A percentile compares a stretch with the other conserved stretches of the same genome.
phyloP scores from a whole-genome alignment of 2,888 invertebrate species.

The Arenicola marina region DNA sequence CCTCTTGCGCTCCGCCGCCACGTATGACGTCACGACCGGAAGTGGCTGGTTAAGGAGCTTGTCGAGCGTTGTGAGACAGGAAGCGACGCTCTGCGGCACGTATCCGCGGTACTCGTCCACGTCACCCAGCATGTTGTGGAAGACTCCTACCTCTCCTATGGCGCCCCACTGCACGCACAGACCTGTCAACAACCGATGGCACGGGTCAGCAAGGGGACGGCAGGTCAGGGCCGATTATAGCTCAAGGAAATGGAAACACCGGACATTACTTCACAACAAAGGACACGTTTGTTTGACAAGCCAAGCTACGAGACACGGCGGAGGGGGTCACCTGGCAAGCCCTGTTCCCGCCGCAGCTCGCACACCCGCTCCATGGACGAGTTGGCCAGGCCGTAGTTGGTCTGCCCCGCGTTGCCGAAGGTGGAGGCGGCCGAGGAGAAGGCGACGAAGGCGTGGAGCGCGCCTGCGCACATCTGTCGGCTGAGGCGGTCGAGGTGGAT shows the following conservation, averaged over 20 bases:
- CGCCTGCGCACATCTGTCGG: conserved; percentile 74
- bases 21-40: conserved; percentile 64
- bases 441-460: conserved; percentile 3
- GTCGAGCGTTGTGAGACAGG: conserved; percentile 55
- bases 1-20: conserved; percentile 81
- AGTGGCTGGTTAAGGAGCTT: conserved; percentile 76
- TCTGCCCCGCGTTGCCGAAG: conserved; percentile 9
- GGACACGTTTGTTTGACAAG: background rate
- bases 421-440: background rate
- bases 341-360: conserved; percentile 64
- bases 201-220: too few species aligned
- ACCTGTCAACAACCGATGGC: background rate
- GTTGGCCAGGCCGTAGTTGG: conserved; percentile 14
- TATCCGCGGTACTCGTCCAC: background rate
- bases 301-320: too few species aligned
- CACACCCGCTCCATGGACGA: conserved; percentile 13
- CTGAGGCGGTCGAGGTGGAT: conserved; percentile 77
- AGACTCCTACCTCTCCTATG: conserved; percentile 15
- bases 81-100: background rate
- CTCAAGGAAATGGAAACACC: too few species aligned
- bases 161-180: conserved; percentile 15
- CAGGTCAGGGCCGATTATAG: too few species aligned
- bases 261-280: background rate
- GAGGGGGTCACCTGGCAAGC: conserved; percentile 69
- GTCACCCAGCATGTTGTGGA: conserved; percentile 1